Evolutionary conservation across 2,113 vertebrate species (phyloP), one percentile per base, ranked within the genome.

Genomic region (Lagopus leucura): DNA sequence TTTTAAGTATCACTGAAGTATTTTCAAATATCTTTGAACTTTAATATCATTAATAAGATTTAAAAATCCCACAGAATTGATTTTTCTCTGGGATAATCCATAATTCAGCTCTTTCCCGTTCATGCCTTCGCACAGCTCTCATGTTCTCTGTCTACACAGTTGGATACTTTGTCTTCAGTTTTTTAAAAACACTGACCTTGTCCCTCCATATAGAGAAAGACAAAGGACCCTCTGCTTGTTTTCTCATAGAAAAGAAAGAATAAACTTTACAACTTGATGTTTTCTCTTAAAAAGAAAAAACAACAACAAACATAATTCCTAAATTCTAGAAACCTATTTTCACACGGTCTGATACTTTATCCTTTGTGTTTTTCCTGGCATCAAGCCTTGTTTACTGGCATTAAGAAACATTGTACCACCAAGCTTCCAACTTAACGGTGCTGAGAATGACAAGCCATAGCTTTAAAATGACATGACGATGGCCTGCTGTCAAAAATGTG

Each of bases 351-450:
- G 58, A 21, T 82, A 47, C 60, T 90, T 88, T 55, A 67, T 43
- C 52, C 69, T 80, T 71, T 82, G 66, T 91, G 90, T 85, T 89
- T 30, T 54, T 91, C 50, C 64, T 80, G 64, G 58, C 45, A 92
- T 67, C 50, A 42, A 55, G 45, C 28, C 87, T 92, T 88, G 79
- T 82, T 93, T 85, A 43, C 42, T 91, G 81, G 71, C 78, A 80
- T 16, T 87, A 66, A 70, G 19, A 82, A 92, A 94, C 27, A 17
- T 34, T 89, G 30, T 79, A 92, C n/a, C 58, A 92, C 55, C 58
- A 76, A 69, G 30, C 48, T 82, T 82, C n/a, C 76, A 94, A 89
- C 67, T 94, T 50, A 73, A 28, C 25, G 67, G 48, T 64, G 28
- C 28, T 93, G 69, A 3, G 72, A 88, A 85, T 77, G 54, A 87